phyloP scores from a whole-genome alignment of 2,113 vertebrate genomes.

The Phoxinus phoxinus region DNA sequence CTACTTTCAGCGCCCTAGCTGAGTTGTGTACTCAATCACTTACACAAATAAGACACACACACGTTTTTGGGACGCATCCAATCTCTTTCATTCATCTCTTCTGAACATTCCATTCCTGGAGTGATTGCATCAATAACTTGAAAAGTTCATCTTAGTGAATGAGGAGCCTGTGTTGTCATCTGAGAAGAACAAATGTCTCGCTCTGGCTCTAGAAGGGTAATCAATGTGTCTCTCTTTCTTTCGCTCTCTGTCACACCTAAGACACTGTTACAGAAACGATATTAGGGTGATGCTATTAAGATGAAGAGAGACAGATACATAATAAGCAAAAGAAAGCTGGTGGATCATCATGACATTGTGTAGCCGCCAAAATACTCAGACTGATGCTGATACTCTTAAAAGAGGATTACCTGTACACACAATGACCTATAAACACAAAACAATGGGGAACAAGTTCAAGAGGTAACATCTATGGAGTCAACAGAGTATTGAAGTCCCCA shows the following conservation, averaged over 20 bases:
- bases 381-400: slow-evolving; percentile 44
- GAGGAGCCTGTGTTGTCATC: slow-evolving; percentile 3
- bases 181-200: slow-evolving; percentile 33
- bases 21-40: background rate
- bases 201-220: slow-evolving; percentile 24
- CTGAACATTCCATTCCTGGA: slow-evolving; percentile 46
- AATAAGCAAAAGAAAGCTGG: background rate
- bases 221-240: slow-evolving; percentile 36
- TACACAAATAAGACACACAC: slow-evolving; percentile 8
- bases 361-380: slow-evolving; percentile 10
- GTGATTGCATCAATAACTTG: slow-evolving; percentile 43
- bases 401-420: slow-evolving; percentile 60
- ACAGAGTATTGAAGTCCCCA: background rate
- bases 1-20: background rate
- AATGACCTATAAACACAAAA: slow-evolving; percentile 64
- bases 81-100: slow-evolving; percentile 20
- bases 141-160: slow-evolving; percentile 33
- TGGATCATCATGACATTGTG: slow-evolving; percentile 31
- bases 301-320: background rate
- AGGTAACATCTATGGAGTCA: background rate
- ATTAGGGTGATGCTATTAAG: slow-evolving; percentile 44
- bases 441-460: slow-evolving; percentile 36
- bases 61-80: slow-evolving; percentile 15
- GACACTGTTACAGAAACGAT: background rate
- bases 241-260: slow-evolving; percentile 12